These are phyloP conservation scores for Acanthornis magna DNA, from an alignment of 2,797 vertebrate species.

Conservation along the genomic window DNA sequence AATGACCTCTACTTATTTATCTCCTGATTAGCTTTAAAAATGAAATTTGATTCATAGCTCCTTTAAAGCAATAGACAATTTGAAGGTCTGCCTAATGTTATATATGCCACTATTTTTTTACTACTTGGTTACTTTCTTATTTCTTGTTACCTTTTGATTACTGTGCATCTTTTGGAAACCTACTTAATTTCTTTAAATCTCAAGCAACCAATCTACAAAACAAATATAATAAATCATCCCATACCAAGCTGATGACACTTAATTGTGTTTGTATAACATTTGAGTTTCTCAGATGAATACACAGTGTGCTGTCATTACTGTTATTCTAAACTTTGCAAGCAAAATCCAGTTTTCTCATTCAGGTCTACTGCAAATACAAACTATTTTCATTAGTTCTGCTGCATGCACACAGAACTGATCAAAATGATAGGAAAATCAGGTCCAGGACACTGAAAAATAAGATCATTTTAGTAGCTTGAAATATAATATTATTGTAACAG, in stretches of 20 bases:
- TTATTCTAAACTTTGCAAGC: neutral
- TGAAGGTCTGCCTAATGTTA: neutral
- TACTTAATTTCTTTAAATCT: neutral
- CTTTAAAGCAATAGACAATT: neutral
- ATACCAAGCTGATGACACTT: neutral
- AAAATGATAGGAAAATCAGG: neutral
- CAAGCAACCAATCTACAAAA: neutral
- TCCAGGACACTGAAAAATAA: neutral
- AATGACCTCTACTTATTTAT: conserved; percentile 42
- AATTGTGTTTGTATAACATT: neutral
- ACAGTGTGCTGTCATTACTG: neutral
- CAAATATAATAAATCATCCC: neutral
- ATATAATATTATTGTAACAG: conserved; percentile 46
- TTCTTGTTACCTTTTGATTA: neutral
- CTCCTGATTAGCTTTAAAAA: neutral
- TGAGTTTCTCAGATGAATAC: neutral
- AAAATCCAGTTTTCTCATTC: neutral
- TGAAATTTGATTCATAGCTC: neutral
- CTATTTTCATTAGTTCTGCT: neutral
- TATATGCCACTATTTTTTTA: neutral
- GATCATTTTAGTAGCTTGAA: conserved; percentile 16
- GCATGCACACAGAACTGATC: neutral
- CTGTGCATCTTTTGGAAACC: neutral
- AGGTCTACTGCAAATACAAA: neutral
- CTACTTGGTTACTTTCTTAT: neutral